phyloP scores from a whole-genome alignment of 2,888 invertebrate species.

The Hirudinaria manillensis region DNA sequence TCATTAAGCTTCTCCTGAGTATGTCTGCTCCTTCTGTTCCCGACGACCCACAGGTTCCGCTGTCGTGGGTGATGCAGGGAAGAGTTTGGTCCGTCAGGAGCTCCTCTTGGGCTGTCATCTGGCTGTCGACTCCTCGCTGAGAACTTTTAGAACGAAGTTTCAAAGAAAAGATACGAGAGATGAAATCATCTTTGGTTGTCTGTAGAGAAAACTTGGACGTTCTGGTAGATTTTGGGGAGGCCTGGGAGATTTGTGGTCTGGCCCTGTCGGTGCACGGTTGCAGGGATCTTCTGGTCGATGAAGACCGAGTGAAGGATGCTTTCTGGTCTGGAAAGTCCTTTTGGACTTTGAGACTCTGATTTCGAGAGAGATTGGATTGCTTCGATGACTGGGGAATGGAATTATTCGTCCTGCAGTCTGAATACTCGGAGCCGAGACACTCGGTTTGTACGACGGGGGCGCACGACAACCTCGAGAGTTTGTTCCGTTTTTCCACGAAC shows the following conservation, averaged over 20 bases:
- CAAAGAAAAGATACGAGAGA: conserved; percentile 1
- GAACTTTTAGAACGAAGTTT: not conserved
- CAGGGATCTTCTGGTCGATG: not conserved
- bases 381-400: not conserved
- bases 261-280: not conserved
- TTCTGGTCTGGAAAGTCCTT: not conserved
- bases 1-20: no score
- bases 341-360: not conserved
- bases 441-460: conserved; percentile 16
- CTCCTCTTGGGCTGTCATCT: not conserved
- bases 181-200: not conserved
- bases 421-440: not conserved
- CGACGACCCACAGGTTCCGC: not conserved
- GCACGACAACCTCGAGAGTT: conserved; percentile 5
- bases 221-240: not conserved
- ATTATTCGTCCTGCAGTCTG: not conserved
- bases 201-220: not conserved
- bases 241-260: not conserved
- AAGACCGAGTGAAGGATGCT: not conserved
- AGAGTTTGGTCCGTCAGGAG: not conserved
- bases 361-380: not conserved
- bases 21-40: no score
- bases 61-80: not conserved
- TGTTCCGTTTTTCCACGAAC: not conserved
- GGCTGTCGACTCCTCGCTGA: not conserved